Base-by-base conservation (phyloP, 2,113 vertebrate species). In the Cololabis saira region DNA sequence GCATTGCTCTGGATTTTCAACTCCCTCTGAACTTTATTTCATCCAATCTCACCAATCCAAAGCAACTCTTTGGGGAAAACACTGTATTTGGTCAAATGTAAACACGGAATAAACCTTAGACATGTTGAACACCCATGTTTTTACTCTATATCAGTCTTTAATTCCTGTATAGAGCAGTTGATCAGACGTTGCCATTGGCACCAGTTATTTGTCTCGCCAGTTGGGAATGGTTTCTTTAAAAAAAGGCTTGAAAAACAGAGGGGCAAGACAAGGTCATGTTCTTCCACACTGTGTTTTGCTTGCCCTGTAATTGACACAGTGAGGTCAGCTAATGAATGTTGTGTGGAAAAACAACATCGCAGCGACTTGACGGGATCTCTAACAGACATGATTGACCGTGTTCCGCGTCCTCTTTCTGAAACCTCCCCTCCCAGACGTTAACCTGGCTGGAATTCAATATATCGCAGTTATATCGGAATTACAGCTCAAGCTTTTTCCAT, bases 261-360 rank as follows among this genome's bases (percentile, higher is more conserved):
- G 64, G 67, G 40, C 14, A 30, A 53, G 19, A 18, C 10, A 44
- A 14, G 42, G 59, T 67, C 56, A 16, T 44, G 1, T 42, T 24
- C 8, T 53, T 44, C 40, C 30, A 58, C 48, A 44, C 6, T 58
- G 67, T 57, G 40, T 61, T 58, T 67, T 53, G 63, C 44, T 59
- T 65, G 41, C 67, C 71, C 71, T 85, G 61, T 86, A 76, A 78
- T 79, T 85, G 51, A 47, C 67, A 48, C 6, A 15, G 80, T 80
- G 76, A 79, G 58, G 43, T 79, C 72, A 84, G 53, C 68, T 76
- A 74, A 82, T 76, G 30, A 73, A 61, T 49, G 67, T 18, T 66
- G 24, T 74, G 61, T 75, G 54, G 55, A 78, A 72, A 77, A 72
- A 63, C 63, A 82, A 62, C 68, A 61, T 51, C 49, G 18, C 18